Evolutionary conservation across 2,888 invertebrate species (phyloP).

Genomic region (Pseudococcus viburni): DNA sequence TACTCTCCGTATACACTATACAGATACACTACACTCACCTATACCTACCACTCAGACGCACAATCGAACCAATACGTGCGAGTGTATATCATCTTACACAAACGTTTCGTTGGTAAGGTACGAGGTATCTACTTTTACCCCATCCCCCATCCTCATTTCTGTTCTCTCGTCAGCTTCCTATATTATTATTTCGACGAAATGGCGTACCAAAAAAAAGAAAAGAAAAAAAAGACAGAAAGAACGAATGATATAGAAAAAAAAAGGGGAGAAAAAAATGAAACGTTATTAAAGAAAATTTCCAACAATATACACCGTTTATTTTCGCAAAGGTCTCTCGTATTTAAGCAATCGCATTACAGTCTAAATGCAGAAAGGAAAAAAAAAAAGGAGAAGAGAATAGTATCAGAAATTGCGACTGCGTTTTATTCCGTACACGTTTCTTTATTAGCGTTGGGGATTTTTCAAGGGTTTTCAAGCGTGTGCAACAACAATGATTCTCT

Average conservation of each 20-base stretch:
- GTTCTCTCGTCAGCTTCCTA: background rate
- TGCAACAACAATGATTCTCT: constrained; percentile 50
- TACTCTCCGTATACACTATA: background rate
- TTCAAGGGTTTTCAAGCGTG: constrained; percentile 49
- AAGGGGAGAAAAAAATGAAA: constrained; percentile 1
- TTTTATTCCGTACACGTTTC: constrained; percentile 51
- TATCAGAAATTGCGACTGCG: constrained; percentile 40
- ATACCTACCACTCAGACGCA: no score
- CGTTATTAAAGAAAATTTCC: constrained; percentile 35
- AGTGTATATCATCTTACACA: no score
- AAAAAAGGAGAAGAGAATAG: background rate
- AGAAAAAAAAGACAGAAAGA: background rate
- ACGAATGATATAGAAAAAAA: background rate
- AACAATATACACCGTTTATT: constrained; percentile 48
- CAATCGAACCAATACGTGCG: background rate
- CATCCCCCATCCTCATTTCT: no score
- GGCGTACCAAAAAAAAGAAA: background rate
- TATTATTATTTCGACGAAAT: background rate
- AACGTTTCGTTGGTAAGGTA: no score
- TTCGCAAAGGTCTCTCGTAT: constrained; percentile 47
- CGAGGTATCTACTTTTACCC: no score
- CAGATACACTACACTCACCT: background rate
- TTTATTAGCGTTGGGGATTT: constrained; percentile 51
- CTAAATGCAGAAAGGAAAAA: background rate
- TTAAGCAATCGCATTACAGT: constrained; percentile 47